Percentiles rank a stretch among this genome's conserved stretches.
These are phyloP conservation scores for Choristoneura fumiferana DNA, from an alignment of 1,140 invertebrate species.

Conservation along the genomic window DNA sequence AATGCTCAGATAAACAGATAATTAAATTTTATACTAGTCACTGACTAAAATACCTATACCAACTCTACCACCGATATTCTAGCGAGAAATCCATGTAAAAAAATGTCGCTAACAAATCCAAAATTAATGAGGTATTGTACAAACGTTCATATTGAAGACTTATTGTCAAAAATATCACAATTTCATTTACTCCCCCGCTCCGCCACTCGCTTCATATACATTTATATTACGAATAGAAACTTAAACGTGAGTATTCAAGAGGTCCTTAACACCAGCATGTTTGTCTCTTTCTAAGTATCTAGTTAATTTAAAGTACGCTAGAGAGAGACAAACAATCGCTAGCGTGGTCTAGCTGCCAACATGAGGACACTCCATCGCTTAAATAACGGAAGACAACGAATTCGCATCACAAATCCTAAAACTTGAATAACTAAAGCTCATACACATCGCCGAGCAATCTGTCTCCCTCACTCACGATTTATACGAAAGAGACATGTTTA, in stretches of 20 bases:
- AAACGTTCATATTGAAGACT: constrained; percentile 7
- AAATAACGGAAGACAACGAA: constrained; percentile 56
- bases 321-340: too few species aligned
- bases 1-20: too few species aligned
- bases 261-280: neutral
- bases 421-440: constrained; percentile 21
- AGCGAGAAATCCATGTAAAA: constrained; percentile 2
- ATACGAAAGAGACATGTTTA: too few species aligned
- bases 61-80: too few species aligned
- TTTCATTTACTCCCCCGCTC: constrained; percentile 17
- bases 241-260: constrained; percentile 17
- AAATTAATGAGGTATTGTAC: constrained; percentile 1
- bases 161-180: constrained; percentile 53
- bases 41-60: too few species aligned
- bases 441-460: neutral
- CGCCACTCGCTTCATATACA: neutral
- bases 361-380: constrained; percentile 37
- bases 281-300: too few species aligned
- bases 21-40: too few species aligned
- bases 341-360: constrained; percentile 35
- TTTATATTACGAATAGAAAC: constrained; percentile 12
- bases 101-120: neutral
- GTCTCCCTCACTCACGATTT: too few species aligned
- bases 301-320: too few species aligned
- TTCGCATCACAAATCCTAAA: constrained; percentile 33